Base-by-base conservation (phyloP, 2,113 vertebrate genomes). In the Trematocara zebra region DNA sequence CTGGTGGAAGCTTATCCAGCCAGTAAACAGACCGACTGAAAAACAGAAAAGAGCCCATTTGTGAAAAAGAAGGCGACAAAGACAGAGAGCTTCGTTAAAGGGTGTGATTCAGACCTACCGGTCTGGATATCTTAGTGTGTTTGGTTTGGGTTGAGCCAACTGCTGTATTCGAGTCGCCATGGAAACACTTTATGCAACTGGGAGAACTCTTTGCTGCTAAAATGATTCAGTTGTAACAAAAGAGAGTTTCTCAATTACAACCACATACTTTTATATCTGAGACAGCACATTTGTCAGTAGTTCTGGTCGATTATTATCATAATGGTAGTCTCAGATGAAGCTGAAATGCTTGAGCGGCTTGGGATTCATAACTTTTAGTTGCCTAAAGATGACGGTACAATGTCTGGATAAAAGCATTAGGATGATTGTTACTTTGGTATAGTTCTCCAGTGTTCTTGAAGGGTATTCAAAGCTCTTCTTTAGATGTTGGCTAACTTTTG, bases 11-110 rank as follows among this genome's bases (percentile, higher is more conserved):
- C 47, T 91, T 54, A 87, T 96, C 96, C 57, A 96, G 88, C 96
- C 96, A 96, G 86, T 96, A 96, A 52, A 96, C 94, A 14, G 96
- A 96, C 3, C 78, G 92, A 81, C 96, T 96, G 86, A 10, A 78
- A 89, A 42, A 80, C 5, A 61, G 42, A 64, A 72, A 79, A 84
- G 14, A 87, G 37, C 11, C 12, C 5, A 11, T 4, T 8, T 83
- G 4, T 69, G 52, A 56, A 9, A 56, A 23, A 67, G 15, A 31
- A 3, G 0, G n/a, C 5, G 4, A 53, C n/a, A 20, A 14, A 47
- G 15, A 47, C 2, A 14, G 8, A 14, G 6, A 23, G 18, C 26
- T 20, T 67, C 6, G 0, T 67, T 67, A 67, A 67, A 28, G 17
- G 15, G 9, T 18, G 7, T 49, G 4, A 17, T 11, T 51, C 4